These are phyloP conservation scores for Thereva unica DNA, from an alignment of 2,888 invertebrate genomes.

Conservation along the genomic window DNA sequence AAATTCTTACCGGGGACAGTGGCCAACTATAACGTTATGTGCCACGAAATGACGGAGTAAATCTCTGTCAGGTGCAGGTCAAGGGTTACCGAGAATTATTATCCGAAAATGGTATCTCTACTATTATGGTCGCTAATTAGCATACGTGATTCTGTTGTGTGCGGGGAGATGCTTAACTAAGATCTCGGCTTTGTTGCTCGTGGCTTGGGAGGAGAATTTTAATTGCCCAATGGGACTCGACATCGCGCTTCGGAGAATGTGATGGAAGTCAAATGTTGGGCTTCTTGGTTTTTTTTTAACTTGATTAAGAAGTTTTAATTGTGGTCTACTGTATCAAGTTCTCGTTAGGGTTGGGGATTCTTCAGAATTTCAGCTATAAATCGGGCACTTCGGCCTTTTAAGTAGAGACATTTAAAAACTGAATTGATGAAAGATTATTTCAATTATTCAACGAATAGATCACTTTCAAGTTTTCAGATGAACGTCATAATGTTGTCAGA, in stretches of 20 bases:
- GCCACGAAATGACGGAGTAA: constrained; percentile 6
- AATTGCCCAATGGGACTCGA: background rate
- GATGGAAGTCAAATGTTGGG: background rate
- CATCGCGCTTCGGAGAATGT: background rate
- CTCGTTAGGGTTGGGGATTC: too few species aligned
- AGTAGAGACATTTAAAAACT: too few species aligned
- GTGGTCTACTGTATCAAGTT: too few species aligned
- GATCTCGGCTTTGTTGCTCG: background rate
- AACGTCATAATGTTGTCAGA: too few species aligned
- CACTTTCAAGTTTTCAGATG: too few species aligned
- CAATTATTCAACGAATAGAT: too few species aligned
- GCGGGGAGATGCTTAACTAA: background rate
- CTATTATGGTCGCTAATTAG: constrained; percentile 22
- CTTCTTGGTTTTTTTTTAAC: background rate
- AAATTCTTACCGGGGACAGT: background rate
- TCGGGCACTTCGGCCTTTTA: too few species aligned
- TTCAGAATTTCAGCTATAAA: too few species aligned
- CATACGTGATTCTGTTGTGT: constrained; percentile 1
- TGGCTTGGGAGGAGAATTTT: background rate
- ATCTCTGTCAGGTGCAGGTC: constrained; percentile 38
- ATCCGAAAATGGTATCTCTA: constrained; percentile 17
- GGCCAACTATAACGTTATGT: background rate
- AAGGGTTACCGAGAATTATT: constrained; percentile 32
- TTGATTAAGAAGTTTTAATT: too few species aligned
- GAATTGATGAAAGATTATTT: too few species aligned